Conservation (phyloP, 2,797 vertebrate genomes). For the Nannoperca australis region DNA sequence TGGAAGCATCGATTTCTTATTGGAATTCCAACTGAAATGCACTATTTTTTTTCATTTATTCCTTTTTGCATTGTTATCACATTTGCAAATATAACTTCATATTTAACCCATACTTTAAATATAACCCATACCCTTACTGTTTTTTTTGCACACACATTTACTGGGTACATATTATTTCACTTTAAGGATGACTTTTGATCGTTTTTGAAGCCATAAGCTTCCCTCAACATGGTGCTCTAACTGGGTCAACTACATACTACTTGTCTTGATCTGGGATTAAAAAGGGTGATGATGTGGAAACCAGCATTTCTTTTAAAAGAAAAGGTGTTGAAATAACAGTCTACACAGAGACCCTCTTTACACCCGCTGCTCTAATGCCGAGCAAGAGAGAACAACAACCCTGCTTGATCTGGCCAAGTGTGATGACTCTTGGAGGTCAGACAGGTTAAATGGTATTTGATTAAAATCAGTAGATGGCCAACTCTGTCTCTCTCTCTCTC, state of each 20-base stretch:
- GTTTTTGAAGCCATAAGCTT: constrained; percentile 16
- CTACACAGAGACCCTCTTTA: constrained; percentile 66
- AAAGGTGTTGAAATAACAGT: constrained; percentile 75
- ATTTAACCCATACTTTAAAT: too few relatives aligned
- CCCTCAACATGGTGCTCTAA: constrained; percentile 4
- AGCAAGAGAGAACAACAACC: constrained; percentile 76
- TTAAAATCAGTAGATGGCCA: constrained; percentile 91
- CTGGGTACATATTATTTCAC: not conserved
- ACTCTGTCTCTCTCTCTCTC: constrained; percentile 75
- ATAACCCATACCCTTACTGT: too few relatives aligned
- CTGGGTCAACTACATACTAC: constrained; percentile 53
- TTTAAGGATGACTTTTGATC: constrained; percentile 15
- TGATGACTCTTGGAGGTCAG: constrained; percentile 86
- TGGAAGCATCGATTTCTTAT: not conserved
- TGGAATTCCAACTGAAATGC: not conserved
- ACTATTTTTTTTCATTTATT: not conserved
- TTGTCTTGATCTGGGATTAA: constrained; percentile 61
- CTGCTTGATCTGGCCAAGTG: constrained; percentile 81
- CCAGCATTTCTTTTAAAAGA: constrained; percentile 56
- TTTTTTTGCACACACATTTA: not conserved
- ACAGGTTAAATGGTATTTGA: constrained; percentile 90
- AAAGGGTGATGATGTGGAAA: constrained; percentile 68
- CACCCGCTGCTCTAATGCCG: constrained; percentile 73
- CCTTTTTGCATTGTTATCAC: not conserved
- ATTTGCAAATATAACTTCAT: not conserved